phyloP scores from a whole-genome alignment of 2,113 vertebrate genomes.

The Heterotis niloticus region DNA sequence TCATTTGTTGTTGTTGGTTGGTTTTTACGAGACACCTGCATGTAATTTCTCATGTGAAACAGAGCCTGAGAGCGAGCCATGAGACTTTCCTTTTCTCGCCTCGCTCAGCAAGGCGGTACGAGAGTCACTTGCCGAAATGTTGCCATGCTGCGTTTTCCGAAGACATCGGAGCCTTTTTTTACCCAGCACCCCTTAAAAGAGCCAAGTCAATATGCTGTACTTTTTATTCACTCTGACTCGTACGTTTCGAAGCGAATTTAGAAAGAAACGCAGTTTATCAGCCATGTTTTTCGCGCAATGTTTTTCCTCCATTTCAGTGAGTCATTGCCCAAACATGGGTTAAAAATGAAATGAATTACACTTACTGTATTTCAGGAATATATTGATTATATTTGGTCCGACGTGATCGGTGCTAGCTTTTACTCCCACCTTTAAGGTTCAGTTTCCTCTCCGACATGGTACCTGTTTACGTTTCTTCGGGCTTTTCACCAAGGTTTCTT shows the following conservation, averaged over 20 bases:
- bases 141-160: not conserved
- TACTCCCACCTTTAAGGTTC: not conserved
- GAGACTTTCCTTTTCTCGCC: not conserved
- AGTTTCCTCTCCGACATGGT: not conserved
- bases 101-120: not conserved
- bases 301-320: no score
- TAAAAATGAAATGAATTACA: not conserved
- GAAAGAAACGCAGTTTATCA: no score
- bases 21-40: conserved; percentile 46
- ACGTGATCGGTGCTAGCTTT: no score
- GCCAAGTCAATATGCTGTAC: no score
- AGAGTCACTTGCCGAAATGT: not conserved
- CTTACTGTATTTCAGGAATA: no score
- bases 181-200: no score
- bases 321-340: conserved; percentile 22
- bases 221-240: no score
- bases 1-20: conserved; percentile 39
- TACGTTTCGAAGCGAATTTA: no score
- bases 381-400: no score
- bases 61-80: not conserved
- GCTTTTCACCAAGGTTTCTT: conserved; percentile 34
- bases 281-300: no score
- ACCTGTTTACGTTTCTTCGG: not conserved
- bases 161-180: no score
- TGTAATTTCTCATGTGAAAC: conserved; percentile 36